These are phyloP conservation scores for Pheosia gnoma DNA, from an alignment of 2,888 invertebrate genomes.

Conservation along the genomic window DNA sequence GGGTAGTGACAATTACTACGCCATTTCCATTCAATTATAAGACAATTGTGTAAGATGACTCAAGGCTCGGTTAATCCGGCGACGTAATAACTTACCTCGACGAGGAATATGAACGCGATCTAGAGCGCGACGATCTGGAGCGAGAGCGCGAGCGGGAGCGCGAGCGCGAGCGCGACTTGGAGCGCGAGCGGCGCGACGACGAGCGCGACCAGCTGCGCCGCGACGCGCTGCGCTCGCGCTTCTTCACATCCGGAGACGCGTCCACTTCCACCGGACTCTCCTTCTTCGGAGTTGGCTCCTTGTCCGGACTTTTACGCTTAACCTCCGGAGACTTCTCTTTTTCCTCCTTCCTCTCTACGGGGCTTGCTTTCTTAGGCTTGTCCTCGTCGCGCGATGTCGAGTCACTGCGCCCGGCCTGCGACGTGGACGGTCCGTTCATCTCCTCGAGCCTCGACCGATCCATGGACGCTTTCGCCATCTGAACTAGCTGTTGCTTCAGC, in stretches of 20 bases:
- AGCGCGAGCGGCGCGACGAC: slow-evolving; percentile 61
- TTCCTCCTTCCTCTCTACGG: slow-evolving; percentile 27
- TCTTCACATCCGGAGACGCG: slow-evolving; percentile 52
- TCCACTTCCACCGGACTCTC: slow-evolving; percentile 41
- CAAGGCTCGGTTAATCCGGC: too few species aligned
- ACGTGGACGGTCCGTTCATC: slow-evolving; percentile 56
- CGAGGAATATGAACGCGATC: slow-evolving; percentile 80
- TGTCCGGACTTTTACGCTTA: slow-evolving; percentile 22
- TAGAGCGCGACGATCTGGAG: slow-evolving; percentile 48
- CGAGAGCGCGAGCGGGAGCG: slow-evolving; percentile 20
- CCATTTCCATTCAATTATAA: too few species aligned
- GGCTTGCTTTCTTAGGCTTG: slow-evolving; percentile 25
- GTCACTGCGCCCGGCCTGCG: slow-evolving; percentile 34
- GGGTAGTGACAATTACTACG: too few species aligned
- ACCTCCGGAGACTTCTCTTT: slow-evolving; percentile 39
- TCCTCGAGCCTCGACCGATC: slow-evolving; percentile 55
- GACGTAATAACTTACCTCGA: slow-evolving; percentile 63
- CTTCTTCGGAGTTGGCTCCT: slow-evolving; percentile 21
- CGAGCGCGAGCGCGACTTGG: slow-evolving; percentile 47
- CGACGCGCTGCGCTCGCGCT: slow-evolving; percentile 47
- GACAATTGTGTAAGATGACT: too few species aligned
- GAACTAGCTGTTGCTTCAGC: slow-evolving; percentile 86
- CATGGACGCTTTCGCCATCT: slow-evolving; percentile 86
- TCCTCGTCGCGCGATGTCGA: slow-evolving; percentile 25
- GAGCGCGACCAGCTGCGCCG: slow-evolving; percentile 64